Evolutionary conservation across 2,888 invertebrate species (phyloP).

Genomic region (Apomyelois bistriatella): DNA sequence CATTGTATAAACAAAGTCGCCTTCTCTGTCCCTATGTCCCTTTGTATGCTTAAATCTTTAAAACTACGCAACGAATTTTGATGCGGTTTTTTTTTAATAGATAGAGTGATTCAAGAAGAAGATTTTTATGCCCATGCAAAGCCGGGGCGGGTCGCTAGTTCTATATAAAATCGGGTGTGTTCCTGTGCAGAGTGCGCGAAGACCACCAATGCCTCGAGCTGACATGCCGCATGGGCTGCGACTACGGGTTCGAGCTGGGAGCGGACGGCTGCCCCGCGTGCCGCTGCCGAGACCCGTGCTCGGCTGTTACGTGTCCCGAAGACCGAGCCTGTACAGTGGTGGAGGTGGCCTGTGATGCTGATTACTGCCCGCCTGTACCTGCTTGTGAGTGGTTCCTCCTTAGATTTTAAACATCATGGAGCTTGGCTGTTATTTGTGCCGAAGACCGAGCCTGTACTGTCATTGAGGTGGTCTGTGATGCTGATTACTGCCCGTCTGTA

Average conservation of each 20-base stretch:
- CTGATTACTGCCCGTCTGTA: conserved; percentile 91
- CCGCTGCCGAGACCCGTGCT: conserved; percentile 90
- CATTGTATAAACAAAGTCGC: no score
- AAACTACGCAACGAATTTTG: no score
- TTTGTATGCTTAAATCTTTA: no score
- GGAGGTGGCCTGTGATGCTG: conserved; percentile 91
- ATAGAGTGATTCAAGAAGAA: no score
- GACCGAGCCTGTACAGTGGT: conserved; percentile 89
- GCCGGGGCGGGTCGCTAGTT: no score
- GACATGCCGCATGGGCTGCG: conserved; percentile 91
- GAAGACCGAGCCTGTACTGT: conserved; percentile 87
- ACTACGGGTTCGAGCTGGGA: conserved; percentile 89
- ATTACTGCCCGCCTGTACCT: conserved; percentile 92
- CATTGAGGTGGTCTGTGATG: conserved; percentile 91
- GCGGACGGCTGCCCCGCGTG: conserved; percentile 88
- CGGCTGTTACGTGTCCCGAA: conserved; percentile 81
- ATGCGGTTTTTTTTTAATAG: no score
- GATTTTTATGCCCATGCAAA: no score
- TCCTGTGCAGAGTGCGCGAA: conserved; percentile 80
- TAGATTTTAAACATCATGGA: no score
- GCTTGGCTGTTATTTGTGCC: conserved; percentile 83
- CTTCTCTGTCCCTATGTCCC: no score
- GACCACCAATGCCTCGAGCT: conserved; percentile 84
- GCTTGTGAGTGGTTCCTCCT: conserved; percentile 79
- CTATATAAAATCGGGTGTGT: no score